Base-by-base conservation (phyloP, 1,140 invertebrate genomes). In the Micrasema minimum region DNA sequence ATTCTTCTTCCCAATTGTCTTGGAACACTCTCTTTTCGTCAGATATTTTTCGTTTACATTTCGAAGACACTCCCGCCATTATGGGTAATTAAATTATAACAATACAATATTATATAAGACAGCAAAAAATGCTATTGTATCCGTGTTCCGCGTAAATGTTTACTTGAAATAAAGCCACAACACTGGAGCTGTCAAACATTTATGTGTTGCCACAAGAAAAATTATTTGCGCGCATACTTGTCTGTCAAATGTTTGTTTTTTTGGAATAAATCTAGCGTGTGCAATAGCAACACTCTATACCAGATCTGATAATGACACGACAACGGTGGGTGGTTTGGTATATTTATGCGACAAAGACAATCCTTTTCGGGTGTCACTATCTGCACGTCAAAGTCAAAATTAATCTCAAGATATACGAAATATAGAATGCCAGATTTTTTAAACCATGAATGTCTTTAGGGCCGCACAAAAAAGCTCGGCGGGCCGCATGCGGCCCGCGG, bases 1-100 rank as follows among this genome's bases (percentile, higher is more conserved):
- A 69, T 64, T 16, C 31, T 69, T 69, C 18, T 69, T 46, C 23
- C 11, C 22, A 66, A 62, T 5, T 38, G 38, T 67, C 35, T 37
- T 43, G 35, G 23, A 69, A 69, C 20, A 46, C 64, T 66, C 67
- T 46, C 22, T 66, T 64, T 61, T 69, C 64, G 43, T 69, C 43
- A 14, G 50, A 48, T 14, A 20, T 23, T 53, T 10, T 6, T 10
- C 7, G 11, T 9, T 53, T 20, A 10, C 5, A 71, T 45, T 69
- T 53, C 22, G 38, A 41, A 41, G 61, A 61, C 66, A 6, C 57
- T 20, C 59, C 66, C 23, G 20, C 61, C 66, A 67, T 43, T 69
- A 35, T 22, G 20, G 9, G 31, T 55, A 22, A 18, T 9, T 22
- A 12, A 18, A 18, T 18, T 22, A 26, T 46, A 14, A 9, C 5